Conservation (phyloP, 2,888 invertebrate species). For the Lapara coniferarum region DNA sequence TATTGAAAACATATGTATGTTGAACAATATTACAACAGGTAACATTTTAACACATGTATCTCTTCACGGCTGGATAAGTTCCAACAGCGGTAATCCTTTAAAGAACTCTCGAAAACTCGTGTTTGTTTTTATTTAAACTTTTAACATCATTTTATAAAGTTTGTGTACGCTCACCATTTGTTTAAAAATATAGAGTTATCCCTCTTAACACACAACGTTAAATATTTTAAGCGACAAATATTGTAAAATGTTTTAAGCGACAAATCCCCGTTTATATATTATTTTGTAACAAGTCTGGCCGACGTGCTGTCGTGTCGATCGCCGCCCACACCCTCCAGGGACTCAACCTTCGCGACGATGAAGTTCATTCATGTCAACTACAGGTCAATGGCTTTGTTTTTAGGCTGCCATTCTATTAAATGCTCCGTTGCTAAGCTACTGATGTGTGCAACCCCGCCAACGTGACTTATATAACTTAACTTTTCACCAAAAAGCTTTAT, state of each 20-base stretch:
- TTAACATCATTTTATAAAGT: not conserved
- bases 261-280: not conserved
- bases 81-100: not conserved
- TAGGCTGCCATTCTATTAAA: no score
- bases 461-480: no score
- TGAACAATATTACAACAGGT: no score
- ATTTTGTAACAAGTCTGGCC: no score
- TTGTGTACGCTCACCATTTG: not conserved
- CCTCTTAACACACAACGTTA: not conserved
- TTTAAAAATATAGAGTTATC: not conserved
- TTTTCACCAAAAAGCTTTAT: no score
- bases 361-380: slow-evolving; percentile 27
- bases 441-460: no score
- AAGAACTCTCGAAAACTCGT: not conserved
- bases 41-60: not conserved
- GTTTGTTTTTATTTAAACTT: not conserved
- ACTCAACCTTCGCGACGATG: slow-evolving; percentile 15
- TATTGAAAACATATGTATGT: no score
- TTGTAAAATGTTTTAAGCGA: not conserved
- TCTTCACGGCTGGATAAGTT: not conserved
- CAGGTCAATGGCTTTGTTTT: slow-evolving; percentile 18
- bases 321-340: slow-evolving; percentile 15
- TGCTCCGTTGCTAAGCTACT: no score
- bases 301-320: not conserved
- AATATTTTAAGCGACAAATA: not conserved